A percentile compares a stretch with the other conserved stretches of the same genome.
Conservation (phyloP, 2,888 invertebrate species). For the Leptogaster cylindrica region DNA sequence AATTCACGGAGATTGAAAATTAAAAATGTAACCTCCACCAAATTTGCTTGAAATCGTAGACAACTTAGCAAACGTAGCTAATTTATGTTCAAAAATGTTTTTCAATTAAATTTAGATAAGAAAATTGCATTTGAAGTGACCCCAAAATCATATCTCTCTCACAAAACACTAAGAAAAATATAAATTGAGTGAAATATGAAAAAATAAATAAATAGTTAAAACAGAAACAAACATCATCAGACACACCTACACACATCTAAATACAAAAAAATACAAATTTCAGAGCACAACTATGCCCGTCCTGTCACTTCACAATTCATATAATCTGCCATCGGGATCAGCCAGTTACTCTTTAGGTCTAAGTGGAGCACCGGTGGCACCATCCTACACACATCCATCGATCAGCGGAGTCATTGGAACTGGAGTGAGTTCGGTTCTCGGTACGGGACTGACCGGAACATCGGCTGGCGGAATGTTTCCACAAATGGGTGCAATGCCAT, state of each 20-base stretch:
- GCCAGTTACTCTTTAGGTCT: slow-evolving; percentile 61
- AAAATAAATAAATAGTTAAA: slow-evolving; percentile 23
- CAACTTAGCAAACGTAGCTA: too few relatives aligned
- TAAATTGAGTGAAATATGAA: slow-evolving; percentile 12
- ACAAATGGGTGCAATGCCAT: slow-evolving; percentile 52
- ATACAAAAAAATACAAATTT: slow-evolving; percentile 55
- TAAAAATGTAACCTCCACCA: too few relatives aligned
- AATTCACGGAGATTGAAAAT: too few relatives aligned
- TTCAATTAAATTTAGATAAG: too few relatives aligned
- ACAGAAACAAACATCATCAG: slow-evolving; percentile 35
- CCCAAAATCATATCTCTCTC: slow-evolving; percentile 9
- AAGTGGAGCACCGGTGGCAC: slow-evolving; percentile 56
- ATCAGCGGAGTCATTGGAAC: slow-evolving; percentile 58
- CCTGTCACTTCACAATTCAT: slow-evolving; percentile 64
- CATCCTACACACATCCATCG: slow-evolving; percentile 59
- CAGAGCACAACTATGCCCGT: slow-evolving; percentile 72
- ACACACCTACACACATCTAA: slow-evolving; percentile 45
- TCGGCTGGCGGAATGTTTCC: slow-evolving; percentile 55
- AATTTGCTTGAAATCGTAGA: too few relatives aligned
- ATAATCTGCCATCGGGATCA: slow-evolving; percentile 61
- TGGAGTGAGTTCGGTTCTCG: slow-evolving; percentile 53
- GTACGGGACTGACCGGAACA: slow-evolving; percentile 50
- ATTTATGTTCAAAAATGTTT: slow-evolving; percentile 5
- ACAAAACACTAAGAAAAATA: slow-evolving; percentile 31
- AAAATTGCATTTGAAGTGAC: slow-evolving; percentile 28